Conservation (phyloP, 2,888 invertebrate genomes). For the Eristalis arbustorum region DNA sequence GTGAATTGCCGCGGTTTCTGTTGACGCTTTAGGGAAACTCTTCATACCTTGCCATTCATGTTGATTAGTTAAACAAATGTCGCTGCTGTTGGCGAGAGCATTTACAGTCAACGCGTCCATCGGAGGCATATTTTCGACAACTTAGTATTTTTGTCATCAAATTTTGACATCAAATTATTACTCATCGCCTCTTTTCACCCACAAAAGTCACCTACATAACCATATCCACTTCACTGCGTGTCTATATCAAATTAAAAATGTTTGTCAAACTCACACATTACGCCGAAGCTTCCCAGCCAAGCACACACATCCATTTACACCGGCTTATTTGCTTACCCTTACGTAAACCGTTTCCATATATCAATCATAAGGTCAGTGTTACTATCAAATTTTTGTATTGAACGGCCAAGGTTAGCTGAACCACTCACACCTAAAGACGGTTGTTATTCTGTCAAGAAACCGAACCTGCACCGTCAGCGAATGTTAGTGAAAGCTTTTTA, state of each 20-base stretch:
- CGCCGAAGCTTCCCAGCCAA: not conserved
- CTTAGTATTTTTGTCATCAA: no score
- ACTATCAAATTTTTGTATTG: not conserved
- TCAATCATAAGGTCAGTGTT: constrained; percentile 31
- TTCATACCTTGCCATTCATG: no score
- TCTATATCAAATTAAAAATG: not conserved
- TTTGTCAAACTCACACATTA: not conserved
- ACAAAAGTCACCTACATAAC: no score
- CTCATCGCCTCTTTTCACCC: no score
- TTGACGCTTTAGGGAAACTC: no score
- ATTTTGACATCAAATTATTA: no score
- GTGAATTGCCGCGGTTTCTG: no score
- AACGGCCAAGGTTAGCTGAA: constrained; percentile 37
- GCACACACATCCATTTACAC: not conserved
- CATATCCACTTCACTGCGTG: not conserved
- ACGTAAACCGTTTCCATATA: not conserved
- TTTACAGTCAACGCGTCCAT: no score
- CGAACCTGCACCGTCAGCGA: not conserved
- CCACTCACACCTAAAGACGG: not conserved
- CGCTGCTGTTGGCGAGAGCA: no score
- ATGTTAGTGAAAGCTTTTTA: not conserved
- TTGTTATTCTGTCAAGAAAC: not conserved
- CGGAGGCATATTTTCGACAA: no score
- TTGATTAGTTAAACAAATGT: no score
- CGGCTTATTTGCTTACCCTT: not conserved